Percentiles rank a stretch among this genome's conserved stretches.
Evolutionary conservation across 2,888 invertebrate species (phyloP).

Genomic region (Orchesella flavescens): DNA sequence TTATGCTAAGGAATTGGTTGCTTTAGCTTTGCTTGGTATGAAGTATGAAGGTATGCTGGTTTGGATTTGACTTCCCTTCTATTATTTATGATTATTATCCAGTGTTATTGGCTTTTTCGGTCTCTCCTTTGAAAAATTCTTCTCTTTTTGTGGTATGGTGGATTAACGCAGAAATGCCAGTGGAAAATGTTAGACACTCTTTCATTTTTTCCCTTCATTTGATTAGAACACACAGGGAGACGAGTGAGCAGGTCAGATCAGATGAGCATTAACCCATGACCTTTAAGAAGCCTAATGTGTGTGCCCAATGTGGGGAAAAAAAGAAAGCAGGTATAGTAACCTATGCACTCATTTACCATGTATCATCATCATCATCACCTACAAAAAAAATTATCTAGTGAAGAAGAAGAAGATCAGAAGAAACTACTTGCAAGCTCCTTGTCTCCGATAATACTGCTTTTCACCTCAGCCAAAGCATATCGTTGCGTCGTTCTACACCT

Average conservation of each 20-base stretch:
- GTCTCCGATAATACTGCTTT: no score
- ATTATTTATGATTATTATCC: conserved; percentile 56
- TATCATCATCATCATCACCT: conserved; percentile 8
- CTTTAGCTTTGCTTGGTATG: no score
- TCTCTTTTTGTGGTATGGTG: conserved; percentile 22
- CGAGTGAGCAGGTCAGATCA: conserved; percentile 41
- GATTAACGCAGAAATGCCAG: conserved; percentile 32
- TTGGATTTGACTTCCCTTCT: conserved; percentile 15
- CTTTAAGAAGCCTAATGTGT: conserved; percentile 35
- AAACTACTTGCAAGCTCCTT: no score
- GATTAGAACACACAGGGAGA: conserved; percentile 52
- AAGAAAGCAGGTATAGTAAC: conserved; percentile 47
- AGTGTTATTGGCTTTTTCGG: conserved; percentile 46
- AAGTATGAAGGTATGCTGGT: conserved; percentile 5
- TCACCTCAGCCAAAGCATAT: no score
- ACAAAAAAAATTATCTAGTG: neutral
- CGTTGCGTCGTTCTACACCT: no score
- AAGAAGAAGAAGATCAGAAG: no score
- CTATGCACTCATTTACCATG: conserved; percentile 14
- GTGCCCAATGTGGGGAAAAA: conserved; percentile 13
- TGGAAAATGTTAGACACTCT: conserved; percentile 2
- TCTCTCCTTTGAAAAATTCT: conserved; percentile 18
- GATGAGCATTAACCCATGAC: conserved; percentile 55
- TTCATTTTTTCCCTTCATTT: conserved; percentile 16
- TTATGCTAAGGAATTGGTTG: neutral